Evolutionary conservation across 2,888 invertebrate species (phyloP).

Genomic region (Theodoxus fluviatilis): DNA sequence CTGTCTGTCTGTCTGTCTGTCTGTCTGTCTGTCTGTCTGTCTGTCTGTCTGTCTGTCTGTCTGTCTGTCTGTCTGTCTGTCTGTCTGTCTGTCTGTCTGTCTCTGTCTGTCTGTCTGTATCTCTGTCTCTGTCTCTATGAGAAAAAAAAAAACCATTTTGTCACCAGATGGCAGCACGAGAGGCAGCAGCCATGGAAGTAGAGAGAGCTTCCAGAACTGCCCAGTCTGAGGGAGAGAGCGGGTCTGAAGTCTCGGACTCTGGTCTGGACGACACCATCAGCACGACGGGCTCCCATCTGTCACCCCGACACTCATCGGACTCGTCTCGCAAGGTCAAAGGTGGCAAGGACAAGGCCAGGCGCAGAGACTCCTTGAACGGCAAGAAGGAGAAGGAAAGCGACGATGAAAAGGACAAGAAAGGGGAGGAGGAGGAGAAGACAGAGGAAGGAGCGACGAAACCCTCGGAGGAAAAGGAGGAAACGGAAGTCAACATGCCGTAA

Average conservation of each 20-base stretch:
- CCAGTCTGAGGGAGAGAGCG: too few species aligned
- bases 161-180: background rate
- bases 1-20: conserved; percentile 13
- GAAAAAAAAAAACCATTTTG: background rate
- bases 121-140: background rate
- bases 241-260: too few species aligned
- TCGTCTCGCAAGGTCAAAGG: too few species aligned
- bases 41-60: background rate
- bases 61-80: background rate
- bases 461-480: too few species aligned
- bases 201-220: too few species aligned
- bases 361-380: too few species aligned
- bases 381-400: background rate
- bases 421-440: conserved; percentile 7
- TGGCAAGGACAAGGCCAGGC: too few species aligned
- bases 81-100: background rate
- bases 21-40: background rate
- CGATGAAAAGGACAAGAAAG: background rate
- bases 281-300: too few species aligned
- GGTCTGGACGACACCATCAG: too few species aligned
- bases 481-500: too few species aligned
- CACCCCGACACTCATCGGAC: too few species aligned
- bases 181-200: conserved; percentile 15
- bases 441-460: conserved; percentile 3
- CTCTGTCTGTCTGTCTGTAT: conserved; percentile 2